These are phyloP conservation scores for Ondatra zibethicus DNA, from an alignment of 2,113 vertebrate genomes.

Conservation along the genomic window DNA sequence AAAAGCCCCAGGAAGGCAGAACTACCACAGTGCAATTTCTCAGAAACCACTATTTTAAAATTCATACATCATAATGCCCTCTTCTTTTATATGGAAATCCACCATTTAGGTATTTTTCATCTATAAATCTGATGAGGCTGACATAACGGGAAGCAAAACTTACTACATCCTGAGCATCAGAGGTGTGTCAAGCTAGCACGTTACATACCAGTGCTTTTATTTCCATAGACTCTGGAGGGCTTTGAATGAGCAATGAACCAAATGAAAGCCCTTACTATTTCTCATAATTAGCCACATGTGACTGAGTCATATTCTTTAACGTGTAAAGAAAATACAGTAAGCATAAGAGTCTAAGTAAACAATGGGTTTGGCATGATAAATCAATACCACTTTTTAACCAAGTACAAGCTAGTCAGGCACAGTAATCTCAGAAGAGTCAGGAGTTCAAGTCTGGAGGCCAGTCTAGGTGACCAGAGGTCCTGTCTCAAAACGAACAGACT, in stretches of 20 bases:
- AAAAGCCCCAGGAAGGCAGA: slow-evolving; percentile 75
- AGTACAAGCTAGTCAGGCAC: background rate
- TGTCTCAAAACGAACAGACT: background rate
- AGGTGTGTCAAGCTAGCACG: slow-evolving; percentile 15
- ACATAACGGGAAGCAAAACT: slow-evolving; percentile 56
- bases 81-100: slow-evolving; percentile 71
- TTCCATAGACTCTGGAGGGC: slow-evolving; percentile 22
- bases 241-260: background rate
- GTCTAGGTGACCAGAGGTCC: background rate
- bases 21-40: slow-evolving; percentile 68
- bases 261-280: slow-evolving; percentile 32
- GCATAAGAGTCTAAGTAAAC: background rate
- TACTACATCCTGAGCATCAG: slow-evolving; percentile 43
- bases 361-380: slow-evolving; percentile 42
- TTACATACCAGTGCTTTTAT: slow-evolving; percentile 29
- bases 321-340: background rate
- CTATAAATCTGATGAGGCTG: slow-evolving; percentile 50
- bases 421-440: too few species aligned
- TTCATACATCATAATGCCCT: slow-evolving; percentile 68
- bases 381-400: slow-evolving; percentile 47
- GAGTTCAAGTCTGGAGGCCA: background rate
- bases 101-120: slow-evolving; percentile 59
- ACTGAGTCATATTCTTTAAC: slow-evolving; percentile 37
- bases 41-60: slow-evolving; percentile 73
- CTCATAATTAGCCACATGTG: background rate